A percentile compares a stretch with the other conserved stretches of the same genome.
Conservation (phyloP, 2,888 invertebrate species). For the Apamea anceps region DNA sequence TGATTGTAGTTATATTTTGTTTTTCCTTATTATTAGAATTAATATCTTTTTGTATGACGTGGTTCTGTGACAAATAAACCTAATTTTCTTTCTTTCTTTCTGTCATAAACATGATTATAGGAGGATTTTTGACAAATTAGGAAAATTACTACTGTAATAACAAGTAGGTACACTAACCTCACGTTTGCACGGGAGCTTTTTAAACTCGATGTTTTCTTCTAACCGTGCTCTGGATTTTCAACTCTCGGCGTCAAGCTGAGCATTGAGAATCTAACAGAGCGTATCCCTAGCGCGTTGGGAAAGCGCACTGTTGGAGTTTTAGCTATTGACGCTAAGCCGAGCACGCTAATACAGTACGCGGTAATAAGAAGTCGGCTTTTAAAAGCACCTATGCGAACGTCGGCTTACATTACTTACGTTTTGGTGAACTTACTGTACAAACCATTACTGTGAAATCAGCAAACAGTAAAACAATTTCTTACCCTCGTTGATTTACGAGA, state of each 20-base stretch:
- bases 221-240: neutral
- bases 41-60: too few species aligned
- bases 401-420: neutral
- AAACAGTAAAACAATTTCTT: constrained; percentile 3
- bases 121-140: too few species aligned
- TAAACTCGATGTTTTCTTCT: too few species aligned
- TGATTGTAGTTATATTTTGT: too few species aligned
- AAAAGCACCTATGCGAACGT: too few species aligned
- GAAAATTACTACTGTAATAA: neutral
- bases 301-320: neutral
- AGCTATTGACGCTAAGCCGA: neutral
- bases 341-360: neutral
- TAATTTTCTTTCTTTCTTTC: too few species aligned
- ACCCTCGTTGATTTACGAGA: constrained; percentile 35
- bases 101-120: neutral
- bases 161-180: neutral
- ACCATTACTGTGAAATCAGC: neutral
- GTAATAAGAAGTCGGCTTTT: neutral
- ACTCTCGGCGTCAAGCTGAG: too few species aligned
- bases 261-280: neutral
- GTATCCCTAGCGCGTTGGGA: neutral
- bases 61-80: too few species aligned
- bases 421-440: neutral
- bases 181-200: too few species aligned
- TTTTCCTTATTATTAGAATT: too few species aligned